Evolutionary conservation across 2,797 vertebrate species (phyloP).

Genomic region (Synanceia verrucosa): DNA sequence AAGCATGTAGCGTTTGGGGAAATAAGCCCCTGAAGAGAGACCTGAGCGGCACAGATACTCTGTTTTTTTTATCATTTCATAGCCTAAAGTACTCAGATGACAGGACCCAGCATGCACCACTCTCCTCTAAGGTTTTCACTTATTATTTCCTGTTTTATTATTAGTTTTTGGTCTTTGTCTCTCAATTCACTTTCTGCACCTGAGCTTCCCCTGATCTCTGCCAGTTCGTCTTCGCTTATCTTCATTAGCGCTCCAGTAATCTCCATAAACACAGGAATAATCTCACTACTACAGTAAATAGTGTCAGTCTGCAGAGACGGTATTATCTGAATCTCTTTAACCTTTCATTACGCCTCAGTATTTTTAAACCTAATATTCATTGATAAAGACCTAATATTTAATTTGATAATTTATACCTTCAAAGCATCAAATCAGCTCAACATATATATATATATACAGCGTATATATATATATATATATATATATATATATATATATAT

Average conservation of each 20-base stretch:
- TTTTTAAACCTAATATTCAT: no score
- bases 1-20: conserved; percentile 32
- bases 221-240: neutral
- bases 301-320: neutral
- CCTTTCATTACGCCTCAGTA: no score
- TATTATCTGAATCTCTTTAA: no score
- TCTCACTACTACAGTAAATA: neutral
- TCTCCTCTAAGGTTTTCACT: neutral
- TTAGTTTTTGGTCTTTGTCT: neutral
- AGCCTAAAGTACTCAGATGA: conserved; percentile 8
- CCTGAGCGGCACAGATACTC: conserved; percentile 21
- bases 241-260: neutral
- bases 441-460: no score
- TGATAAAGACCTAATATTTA: no score
- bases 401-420: no score
- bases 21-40: conserved; percentile 36
- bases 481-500: no score
- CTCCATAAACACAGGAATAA: neutral
- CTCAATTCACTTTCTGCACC: neutral
- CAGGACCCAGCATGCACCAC: neutral
- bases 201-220: neutral
- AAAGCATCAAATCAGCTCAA: no score
- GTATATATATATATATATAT: no score
- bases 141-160: neutral
- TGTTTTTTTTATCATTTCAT: conserved; percentile 14